Evolutionary conservation across 2,113 vertebrate species (phyloP), one percentile per base, ranked within the genome.

Genomic region (Carollia perspicillata): DNA sequence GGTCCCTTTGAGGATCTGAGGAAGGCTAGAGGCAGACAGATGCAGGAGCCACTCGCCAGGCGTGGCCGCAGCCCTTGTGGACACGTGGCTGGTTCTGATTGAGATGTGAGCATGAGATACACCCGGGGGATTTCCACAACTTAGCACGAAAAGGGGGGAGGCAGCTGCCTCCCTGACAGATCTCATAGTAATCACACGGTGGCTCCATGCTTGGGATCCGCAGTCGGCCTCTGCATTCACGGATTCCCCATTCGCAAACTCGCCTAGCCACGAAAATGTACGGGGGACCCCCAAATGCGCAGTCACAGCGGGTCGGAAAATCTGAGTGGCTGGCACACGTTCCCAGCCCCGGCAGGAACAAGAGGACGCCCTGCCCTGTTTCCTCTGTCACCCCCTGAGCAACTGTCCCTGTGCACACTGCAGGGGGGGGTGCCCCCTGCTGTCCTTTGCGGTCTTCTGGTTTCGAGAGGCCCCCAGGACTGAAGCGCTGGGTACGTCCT

Each of bases 261-360:
- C 0, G 2, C 12, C 40, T 28, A 23, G 33, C 47, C 16, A 2
- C 13, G 10, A 1, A 42, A n/a, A 37, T 5, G 3, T 30, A 1
- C 0, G 26, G 16, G 8, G 10, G 11, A 51, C 68, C 33, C 83
- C 12, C 1, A 22, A 4, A 8, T 58, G 33, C 1, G 5, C 11
- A 12, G 8, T 58, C 26, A 18, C 18, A 5, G 35, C 1, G 0
- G 0, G 2, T 33, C 0, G 1, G 35, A 6, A 17, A 9, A 9
- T 42, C 0, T 53, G 58, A 42, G 30, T 51, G 1, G 1, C 47
- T 30, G 40, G 33, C 53, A 11, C 23, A 30, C 13, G 51, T 26
- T 28, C 26, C 40, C 40, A 13, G 58, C 78, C 33, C 33, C 4
- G 40, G 78, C 37, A 1, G 44, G 55, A 11, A 30, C 37, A 22